Evolutionary conservation across 2,888 invertebrate species (phyloP).

Genomic region (Labia minor): DNA sequence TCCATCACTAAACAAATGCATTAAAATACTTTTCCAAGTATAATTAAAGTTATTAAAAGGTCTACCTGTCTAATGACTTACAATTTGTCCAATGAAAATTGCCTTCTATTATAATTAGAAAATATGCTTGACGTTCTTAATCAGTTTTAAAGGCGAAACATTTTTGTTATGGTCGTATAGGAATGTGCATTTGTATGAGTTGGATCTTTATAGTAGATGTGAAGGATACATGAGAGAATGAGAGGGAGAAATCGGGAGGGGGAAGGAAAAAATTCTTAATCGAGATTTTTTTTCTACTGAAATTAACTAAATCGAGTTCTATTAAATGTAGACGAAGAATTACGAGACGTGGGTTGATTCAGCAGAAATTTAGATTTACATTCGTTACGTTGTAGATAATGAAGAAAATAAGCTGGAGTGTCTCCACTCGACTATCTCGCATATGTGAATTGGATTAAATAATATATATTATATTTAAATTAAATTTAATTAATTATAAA

Average conservation of each 20-base stretch:
- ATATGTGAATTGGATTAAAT: too few relatives aligned
- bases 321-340: neutral
- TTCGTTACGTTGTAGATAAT: too few relatives aligned
- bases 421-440: too few relatives aligned
- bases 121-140: neutral
- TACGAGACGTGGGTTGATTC: constrained; percentile 13
- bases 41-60: neutral
- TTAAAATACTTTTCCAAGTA: neutral
- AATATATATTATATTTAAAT: too few relatives aligned
- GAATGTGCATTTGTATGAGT: neutral
- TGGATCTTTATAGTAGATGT: too few relatives aligned
- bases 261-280: neutral
- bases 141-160: neutral
- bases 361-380: constrained; percentile 3
- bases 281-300: neutral
- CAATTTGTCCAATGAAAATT: constrained; percentile 5
- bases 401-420: too few relatives aligned
- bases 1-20: constrained; percentile 7
- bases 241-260: too few relatives aligned
- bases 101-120: neutral
- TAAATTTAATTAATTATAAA: too few relatives aligned
- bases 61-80: neutral
- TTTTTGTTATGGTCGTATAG: too few relatives aligned
- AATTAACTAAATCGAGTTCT: too few relatives aligned
- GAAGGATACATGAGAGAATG: too few relatives aligned